Evolutionary conservation across 2,113 vertebrate species (phyloP).

Genomic region (Cyprinodon variegatus): DNA sequence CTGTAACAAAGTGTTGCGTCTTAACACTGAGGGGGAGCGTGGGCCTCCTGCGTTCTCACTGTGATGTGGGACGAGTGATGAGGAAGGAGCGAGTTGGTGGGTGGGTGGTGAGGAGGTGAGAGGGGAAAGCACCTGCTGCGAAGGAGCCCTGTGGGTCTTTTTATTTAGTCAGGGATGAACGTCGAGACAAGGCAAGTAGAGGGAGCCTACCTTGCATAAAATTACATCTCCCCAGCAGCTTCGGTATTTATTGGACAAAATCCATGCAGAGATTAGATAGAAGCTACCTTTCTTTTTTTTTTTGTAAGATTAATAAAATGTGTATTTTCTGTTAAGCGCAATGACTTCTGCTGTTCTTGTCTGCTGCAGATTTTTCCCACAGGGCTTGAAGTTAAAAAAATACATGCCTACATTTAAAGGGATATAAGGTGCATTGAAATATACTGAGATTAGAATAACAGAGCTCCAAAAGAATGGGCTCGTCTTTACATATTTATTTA

Average conservation of each 20-base stretch:
- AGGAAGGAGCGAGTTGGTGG: constrained; percentile 32
- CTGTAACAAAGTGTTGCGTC: constrained; percentile 69
- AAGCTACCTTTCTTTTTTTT: constrained; percentile 39
- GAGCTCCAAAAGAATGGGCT: background rate
- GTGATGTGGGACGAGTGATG: constrained; percentile 50
- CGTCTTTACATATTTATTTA: background rate
- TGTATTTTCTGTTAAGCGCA: constrained; percentile 2
- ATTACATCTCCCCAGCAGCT: constrained; percentile 48
- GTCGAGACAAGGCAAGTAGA: constrained; percentile 33
- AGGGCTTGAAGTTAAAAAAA: background rate
- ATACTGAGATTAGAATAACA: background rate
- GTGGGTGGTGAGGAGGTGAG: constrained; percentile 2
- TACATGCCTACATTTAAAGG: background rate
- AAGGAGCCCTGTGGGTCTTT: constrained; percentile 55
- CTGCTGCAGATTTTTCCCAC: background rate
- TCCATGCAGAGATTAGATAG: constrained; percentile 30
- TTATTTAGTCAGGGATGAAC: constrained; percentile 63
- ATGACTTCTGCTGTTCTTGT: background rate
- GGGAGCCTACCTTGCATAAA: constrained; percentile 56
- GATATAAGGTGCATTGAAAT: background rate
- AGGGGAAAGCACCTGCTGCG: constrained; percentile 63
- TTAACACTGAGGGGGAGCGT: constrained; percentile 57
- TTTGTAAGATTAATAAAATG: constrained; percentile 26
- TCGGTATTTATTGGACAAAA: constrained; percentile 35
- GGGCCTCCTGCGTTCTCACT: constrained; percentile 44